A percentile compares a stretch with the other conserved stretches of the same genome.
phyloP scores from a whole-genome alignment of 1,140 invertebrate species.

The Lutraria rhynchaena region DNA sequence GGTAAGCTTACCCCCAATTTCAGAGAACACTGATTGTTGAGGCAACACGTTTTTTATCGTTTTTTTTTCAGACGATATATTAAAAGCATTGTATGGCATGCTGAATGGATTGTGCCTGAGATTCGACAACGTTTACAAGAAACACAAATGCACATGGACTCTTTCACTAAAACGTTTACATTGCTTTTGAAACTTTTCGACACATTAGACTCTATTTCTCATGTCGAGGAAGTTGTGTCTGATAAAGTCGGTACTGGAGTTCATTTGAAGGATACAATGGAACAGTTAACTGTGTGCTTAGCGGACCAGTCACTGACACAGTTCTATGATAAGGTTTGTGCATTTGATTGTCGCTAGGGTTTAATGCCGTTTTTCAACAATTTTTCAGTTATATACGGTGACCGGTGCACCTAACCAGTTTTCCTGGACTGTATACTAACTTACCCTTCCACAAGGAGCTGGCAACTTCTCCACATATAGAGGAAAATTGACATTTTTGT shows the following conservation, averaged over 20 bases:
- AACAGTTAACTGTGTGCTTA: conserved; percentile 21
- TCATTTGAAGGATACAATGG: not conserved
- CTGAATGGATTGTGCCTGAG: conserved; percentile 29
- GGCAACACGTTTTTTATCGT: not conserved
- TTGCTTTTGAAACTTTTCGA: conserved; percentile 27
- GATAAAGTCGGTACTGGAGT: not conserved
- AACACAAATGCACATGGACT: conserved; percentile 16
- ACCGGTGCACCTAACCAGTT: too few species aligned
- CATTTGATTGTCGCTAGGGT: too few species aligned
- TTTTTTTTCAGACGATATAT: conserved; percentile 32
- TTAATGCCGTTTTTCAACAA: too few species aligned
- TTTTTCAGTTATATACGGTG: too few species aligned
- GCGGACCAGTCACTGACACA: not conserved
- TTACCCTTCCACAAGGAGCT: too few species aligned
- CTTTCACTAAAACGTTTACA: conserved; percentile 36
- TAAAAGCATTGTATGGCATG: conserved; percentile 19
- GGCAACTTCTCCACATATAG: too few species aligned
- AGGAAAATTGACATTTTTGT: too few species aligned
- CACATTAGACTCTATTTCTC: conserved; percentile 10
- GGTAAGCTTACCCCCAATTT: too few species aligned
- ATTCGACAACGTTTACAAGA: conserved; percentile 9
- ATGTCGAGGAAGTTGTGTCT: conserved; percentile 41
- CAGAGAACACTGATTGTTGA: not conserved
- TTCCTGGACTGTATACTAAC: too few species aligned
- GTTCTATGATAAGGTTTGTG: conserved; percentile 45